Conservation (phyloP, 2,113 vertebrate species). For the Mesocricetus auratus region DNA sequence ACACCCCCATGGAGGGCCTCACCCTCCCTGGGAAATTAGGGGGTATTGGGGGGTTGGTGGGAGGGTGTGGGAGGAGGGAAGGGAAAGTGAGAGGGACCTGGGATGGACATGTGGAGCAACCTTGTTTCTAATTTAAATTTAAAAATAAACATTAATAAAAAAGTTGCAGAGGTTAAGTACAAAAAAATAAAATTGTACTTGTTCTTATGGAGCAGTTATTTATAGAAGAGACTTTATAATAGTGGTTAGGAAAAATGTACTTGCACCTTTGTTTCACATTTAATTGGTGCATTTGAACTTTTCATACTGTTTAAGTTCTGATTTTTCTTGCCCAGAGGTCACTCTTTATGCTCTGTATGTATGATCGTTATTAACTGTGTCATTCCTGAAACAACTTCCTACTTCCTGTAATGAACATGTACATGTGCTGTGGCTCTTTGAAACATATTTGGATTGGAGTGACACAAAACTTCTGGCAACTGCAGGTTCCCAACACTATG, state of each 20-base stretch:
- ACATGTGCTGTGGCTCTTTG: neutral
- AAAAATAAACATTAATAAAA: no score
- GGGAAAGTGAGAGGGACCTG: no score
- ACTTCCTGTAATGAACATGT: neutral
- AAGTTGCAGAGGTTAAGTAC: no score
- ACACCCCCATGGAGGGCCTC: no score
- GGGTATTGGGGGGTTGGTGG: no score
- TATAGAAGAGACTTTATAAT: neutral
- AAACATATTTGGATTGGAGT: neutral
- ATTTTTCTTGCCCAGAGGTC: neutral
- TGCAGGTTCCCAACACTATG: neutral
- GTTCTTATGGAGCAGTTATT: neutral
- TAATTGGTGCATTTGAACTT: neutral
- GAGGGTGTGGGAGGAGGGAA: no score
- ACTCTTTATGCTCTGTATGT: neutral
- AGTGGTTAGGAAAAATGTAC: neutral
- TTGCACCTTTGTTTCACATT: neutral
- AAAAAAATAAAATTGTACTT: neutral
- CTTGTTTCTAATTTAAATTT: no score
- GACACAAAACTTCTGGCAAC: neutral
- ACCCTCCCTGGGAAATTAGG: no score
- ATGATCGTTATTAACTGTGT: neutral
- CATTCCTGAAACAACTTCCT: neutral
- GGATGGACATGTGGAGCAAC: no score
- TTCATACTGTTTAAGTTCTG: neutral